Base-by-base conservation (phyloP, 2,797 vertebrate genomes). In the Silurus aristotelis region DNA sequence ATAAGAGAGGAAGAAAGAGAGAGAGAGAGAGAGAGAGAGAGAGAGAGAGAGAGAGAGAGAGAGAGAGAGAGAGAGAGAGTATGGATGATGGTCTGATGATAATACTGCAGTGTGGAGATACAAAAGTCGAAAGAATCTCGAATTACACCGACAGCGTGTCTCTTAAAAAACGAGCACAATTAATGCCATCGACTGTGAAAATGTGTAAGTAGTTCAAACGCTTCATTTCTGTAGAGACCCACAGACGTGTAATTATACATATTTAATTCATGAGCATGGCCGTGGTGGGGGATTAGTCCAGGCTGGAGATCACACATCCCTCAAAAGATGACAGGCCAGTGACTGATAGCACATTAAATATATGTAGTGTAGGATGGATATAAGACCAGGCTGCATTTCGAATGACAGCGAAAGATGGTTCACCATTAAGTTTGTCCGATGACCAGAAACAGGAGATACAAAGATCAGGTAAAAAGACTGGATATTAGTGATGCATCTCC, bases 341-440 rank as follows among this genome's bases (percentile, higher is more conserved):
- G 89, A 89, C 84, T 87, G 87, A 91, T 89, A 86, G 81, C 82
- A 80, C 82, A 86, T 88, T 87, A 88, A 85, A 85, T 87, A 85
- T 87, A 60, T 64, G 68, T 38, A 38, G 38, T 38, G 38, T 38
- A 58, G 52, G 86, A 84, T 78, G 73, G 82, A 76, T 27, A 71
- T 46, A n/a, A 85, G 83, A 82, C 72, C 56, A 20, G 22, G 55
- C 9, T 52, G 15, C 17, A 22, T 60, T 22, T 38, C 12, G 60
- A 38, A 60, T 38, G 22, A 60, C 0, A 5, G 15, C 13, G 78
- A 83, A 84, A 80, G 38, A 27, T 48, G 19, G 75, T 87, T 67
- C 80, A 58, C 83, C 63, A 46, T 70, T 81, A 43, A 64, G 79
- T 87, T 87, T 86, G 70, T 73, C 64, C 60, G 78, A 78, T 84